Evolutionary conservation across 2,888 invertebrate genomes (phyloP).

Genomic region (Euplagia quadripunctaria): DNA sequence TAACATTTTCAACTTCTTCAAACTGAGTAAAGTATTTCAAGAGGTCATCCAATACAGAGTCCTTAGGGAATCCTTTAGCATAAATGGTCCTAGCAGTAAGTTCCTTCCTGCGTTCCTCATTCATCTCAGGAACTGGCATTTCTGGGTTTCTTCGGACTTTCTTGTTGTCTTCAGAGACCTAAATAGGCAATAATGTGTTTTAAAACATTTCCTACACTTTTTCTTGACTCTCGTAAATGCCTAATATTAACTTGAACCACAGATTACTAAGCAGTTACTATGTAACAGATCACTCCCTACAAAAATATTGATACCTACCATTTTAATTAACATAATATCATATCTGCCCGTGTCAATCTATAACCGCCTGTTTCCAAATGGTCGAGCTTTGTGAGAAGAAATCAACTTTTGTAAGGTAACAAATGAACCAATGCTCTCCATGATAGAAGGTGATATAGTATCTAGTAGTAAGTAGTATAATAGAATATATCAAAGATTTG

Average conservation of each 20-base stretch:
- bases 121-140: conserved; percentile 93
- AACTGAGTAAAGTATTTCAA: conserved; percentile 91
- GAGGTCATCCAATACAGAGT: conserved; percentile 90
- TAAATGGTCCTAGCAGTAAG: conserved; percentile 93
- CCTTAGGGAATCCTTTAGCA: conserved; percentile 94
- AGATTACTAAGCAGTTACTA: too few relatives aligned
- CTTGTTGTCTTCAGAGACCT: conserved; percentile 89
- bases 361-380: too few relatives aligned
- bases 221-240: neutral
- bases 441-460: too few relatives aligned
- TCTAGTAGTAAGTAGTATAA: too few relatives aligned
- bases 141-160: conserved; percentile 92
- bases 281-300: too few relatives aligned
- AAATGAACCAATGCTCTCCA: too few relatives aligned
- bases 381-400: too few relatives aligned
- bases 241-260: neutral
- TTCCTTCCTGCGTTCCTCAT: conserved; percentile 93
- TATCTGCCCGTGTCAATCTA: too few relatives aligned
- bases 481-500: too few relatives aligned
- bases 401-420: too few relatives aligned
- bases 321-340: too few relatives aligned
- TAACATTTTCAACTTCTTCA: conserved; percentile 90
- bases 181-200: neutral
- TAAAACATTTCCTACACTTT: neutral
- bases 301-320: too few relatives aligned